Conservation (phyloP, 2,888 invertebrate genomes). For the Melanostoma scalare region DNA sequence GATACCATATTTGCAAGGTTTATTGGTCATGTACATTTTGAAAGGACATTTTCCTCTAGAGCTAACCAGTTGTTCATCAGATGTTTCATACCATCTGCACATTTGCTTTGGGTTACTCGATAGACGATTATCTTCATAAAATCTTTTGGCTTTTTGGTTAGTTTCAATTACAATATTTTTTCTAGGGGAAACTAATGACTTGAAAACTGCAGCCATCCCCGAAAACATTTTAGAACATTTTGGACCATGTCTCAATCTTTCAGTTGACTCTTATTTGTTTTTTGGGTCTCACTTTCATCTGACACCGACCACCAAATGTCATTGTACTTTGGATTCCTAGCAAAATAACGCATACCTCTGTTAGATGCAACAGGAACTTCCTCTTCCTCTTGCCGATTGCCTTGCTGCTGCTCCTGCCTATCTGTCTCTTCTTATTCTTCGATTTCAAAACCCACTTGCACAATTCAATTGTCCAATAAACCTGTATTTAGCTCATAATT, state of each 20-base stretch:
- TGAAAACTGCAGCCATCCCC: background rate
- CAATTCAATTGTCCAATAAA: no score
- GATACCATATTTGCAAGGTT: no score
- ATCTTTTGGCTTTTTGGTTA: no score
- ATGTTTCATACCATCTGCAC: no score
- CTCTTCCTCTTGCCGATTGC: slow-evolving; percentile 9
- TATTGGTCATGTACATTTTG: no score
- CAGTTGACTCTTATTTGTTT: background rate
- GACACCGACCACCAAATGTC: slow-evolving; percentile 6
- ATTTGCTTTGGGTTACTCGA: no score
- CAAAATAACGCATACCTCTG: background rate
- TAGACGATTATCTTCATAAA: no score
- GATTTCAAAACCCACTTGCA: background rate
- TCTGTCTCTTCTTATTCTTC: slow-evolving; percentile 17
- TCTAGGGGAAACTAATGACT: slow-evolving; percentile 4
- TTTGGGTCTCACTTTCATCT: slow-evolving; percentile 1
- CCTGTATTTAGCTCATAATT: no score
- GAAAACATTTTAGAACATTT: slow-evolving; percentile 8
- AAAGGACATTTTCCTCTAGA: no score
- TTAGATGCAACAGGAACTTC: background rate
- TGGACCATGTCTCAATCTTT: slow-evolving; percentile 3
- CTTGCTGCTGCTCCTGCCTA: no score
- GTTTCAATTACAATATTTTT: no score
- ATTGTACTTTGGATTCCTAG: slow-evolving; percentile 5
- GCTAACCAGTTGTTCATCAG: no score